These are phyloP conservation scores for Sarotherodon lohbergeri DNA, from an alignment of 2,113 vertebrate species.

Conservation along the genomic window DNA sequence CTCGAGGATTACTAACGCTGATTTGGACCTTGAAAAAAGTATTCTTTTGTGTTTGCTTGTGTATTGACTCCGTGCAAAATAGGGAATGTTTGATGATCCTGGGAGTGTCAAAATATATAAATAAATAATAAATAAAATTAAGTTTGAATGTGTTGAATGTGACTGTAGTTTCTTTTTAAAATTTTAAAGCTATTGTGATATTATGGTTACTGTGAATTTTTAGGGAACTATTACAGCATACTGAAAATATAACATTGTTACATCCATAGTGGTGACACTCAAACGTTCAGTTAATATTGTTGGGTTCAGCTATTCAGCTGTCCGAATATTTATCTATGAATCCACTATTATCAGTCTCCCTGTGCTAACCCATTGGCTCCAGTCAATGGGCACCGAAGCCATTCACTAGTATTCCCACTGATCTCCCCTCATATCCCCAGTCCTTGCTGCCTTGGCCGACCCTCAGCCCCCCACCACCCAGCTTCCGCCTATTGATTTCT, in stretches of 20 bases:
- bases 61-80: background rate
- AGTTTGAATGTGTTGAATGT: background rate
- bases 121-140: background rate
- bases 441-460: background rate
- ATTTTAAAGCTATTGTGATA: background rate
- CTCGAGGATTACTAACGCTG: too few relatives aligned
- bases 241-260: background rate
- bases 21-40: background rate
- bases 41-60: background rate
- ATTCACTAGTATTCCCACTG: constrained; percentile 34
- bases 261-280: background rate
- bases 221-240: background rate
- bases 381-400: constrained; percentile 1
- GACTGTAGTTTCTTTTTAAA: background rate
- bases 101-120: background rate
- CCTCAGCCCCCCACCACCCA: constrained; percentile 5
- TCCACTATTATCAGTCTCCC: background rate
- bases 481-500: background rate
- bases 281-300: background rate
- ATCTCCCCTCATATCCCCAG: constrained; percentile 26
- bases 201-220: background rate
- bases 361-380: background rate
- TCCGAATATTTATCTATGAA: background rate
- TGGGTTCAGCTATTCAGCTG: background rate
- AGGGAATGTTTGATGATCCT: background rate